Conservation (phyloP, 2,113 vertebrate genomes). For the Gopherus evgoodei region DNA sequence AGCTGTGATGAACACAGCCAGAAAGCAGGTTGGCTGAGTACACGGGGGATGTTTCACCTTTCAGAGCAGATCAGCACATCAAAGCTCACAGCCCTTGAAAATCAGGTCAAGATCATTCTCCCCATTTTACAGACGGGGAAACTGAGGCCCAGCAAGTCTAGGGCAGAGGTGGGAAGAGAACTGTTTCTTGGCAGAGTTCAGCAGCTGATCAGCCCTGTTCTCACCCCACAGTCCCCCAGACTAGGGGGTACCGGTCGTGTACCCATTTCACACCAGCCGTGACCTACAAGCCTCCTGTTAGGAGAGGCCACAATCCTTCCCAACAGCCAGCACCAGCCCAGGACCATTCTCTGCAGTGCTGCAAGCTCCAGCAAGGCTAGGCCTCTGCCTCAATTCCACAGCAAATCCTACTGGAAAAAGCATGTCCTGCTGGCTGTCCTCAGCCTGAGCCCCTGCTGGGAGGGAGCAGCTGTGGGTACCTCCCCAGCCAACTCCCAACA, state of each 20-base stretch:
- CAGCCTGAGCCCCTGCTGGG: neutral
- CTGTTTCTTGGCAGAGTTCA: neutral
- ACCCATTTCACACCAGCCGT: neutral
- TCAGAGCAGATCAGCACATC: neutral
- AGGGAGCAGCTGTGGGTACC: neutral
- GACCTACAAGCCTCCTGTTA: neutral
- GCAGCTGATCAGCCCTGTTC: neutral
- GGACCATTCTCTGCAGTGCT: neutral
- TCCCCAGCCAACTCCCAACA: neutral
- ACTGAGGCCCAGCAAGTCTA: neutral
- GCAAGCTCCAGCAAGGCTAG: neutral
- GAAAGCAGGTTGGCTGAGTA: neutral
- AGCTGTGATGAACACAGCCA: neutral
- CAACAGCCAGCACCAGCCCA: neutral
- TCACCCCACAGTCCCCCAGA: too few relatives aligned
- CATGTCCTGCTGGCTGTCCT: neutral
- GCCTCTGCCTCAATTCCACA: neutral
- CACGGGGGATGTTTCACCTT: neutral
- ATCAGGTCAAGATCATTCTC: neutral
- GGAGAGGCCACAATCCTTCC: neutral
- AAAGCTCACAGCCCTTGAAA: neutral
- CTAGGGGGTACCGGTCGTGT: too few relatives aligned
- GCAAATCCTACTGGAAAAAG: neutral
- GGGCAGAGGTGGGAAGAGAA: neutral
- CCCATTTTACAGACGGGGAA: neutral